Conservation (phyloP, 2,888 invertebrate species). For the Lithosia quadra region DNA sequence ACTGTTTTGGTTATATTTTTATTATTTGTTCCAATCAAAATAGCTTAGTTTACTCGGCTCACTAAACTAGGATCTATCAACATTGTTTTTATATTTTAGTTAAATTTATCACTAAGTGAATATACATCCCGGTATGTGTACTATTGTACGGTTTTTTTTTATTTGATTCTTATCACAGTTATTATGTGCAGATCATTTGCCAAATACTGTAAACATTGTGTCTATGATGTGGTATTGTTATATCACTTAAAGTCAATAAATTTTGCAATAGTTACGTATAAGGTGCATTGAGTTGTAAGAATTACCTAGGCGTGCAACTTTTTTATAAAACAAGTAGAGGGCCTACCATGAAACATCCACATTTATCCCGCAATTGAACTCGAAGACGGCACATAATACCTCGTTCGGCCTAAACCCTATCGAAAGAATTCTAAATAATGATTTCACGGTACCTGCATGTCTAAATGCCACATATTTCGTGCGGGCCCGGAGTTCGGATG, state of each 20-base stretch:
- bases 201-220: neutral
- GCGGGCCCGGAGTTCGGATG: too few relatives aligned
- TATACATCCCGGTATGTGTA: conserved; percentile 1
- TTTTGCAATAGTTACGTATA: neutral
- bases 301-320: neutral
- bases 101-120: conserved; percentile 21
- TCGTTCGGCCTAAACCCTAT: too few relatives aligned
- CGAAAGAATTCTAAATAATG: too few relatives aligned
- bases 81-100: conserved; percentile 37
- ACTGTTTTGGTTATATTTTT: conserved; percentile 31
- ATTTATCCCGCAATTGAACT: too few relatives aligned
- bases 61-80: conserved; percentile 27
- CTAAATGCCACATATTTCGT: too few relatives aligned
- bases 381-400: too few relatives aligned
- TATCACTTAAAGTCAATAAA: neutral
- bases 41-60: conserved; percentile 15
- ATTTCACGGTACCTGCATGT: too few relatives aligned
- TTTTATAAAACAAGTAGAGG: neutral
- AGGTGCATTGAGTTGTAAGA: neutral
- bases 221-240: neutral
- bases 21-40: conserved; percentile 2
- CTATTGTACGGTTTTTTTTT: conserved; percentile 4
- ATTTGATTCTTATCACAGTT: neutral
- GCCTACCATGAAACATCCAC: neutral
- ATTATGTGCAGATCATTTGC: neutral